Evolutionary conservation across 2,888 invertebrate genomes (phyloP), one percentile per base, ranked within the genome.

Genomic region (Nineta flava): DNA sequence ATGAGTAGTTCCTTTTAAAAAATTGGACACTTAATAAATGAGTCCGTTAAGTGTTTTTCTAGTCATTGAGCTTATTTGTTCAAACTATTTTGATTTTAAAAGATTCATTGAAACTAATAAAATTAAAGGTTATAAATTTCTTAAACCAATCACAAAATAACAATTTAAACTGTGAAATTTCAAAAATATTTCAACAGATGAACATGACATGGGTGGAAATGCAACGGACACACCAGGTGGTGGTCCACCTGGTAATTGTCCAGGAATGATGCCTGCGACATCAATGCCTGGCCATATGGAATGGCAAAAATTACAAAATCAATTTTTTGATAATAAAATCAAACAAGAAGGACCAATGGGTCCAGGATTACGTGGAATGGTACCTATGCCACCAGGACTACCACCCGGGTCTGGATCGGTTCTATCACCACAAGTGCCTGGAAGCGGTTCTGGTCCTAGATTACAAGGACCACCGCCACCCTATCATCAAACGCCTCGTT

Each of bases 291-390:
- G 79, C 5, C 84, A 85, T 66, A 76, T 87, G 65, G 92, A 93
- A 63, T 93, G 93, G 93, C 85, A 87, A 59, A 90, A 92, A 65
- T 68, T 92, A 57, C 91, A 91, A 61, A 83, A 87, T 61, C 87
- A 90, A 65, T 88, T 85, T 68, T 83, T 82, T 60, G 88, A 90
- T 58, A 77, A 81, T 60, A 79, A 78, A 57, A 74, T 72, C 69
- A 74, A 74, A 55, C 71, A 71, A 50, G 59, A 71, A 52, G 66
- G 70, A 67, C 53, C 65, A 65, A 47, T 47, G 12, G 51, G 53
- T 15, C 49, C 49, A 45, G 32, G 45, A 42, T 48, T 45, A 46
- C 50, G 49, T 45, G 49, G 49, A 17, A 43, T 45, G 19, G 45
- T 34, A 45, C 48, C 41, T 15, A 40, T 6, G 19, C 46, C n/a